These are phyloP conservation scores for Melopsittacus undulatus DNA, from an alignment of 2,797 vertebrate genomes.

Conservation along the genomic window DNA sequence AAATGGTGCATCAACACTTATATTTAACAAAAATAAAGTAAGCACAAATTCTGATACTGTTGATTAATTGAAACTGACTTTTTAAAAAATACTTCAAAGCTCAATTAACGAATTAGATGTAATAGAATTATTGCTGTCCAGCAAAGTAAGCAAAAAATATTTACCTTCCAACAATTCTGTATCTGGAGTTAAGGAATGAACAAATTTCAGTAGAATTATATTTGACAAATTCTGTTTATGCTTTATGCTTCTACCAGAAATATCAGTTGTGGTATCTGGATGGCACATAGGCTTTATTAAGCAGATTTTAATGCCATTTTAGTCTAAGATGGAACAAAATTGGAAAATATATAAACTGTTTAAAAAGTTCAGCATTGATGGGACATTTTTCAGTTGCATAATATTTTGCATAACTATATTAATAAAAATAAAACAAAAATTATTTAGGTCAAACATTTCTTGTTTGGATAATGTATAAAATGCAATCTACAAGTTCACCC, in stretches of 20 bases:
- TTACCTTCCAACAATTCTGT: background rate
- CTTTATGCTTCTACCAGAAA: background rate
- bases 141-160: background rate
- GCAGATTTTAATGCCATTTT: background rate
- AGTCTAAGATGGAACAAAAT: background rate
- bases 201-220: background rate
- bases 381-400: background rate
- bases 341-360: background rate
- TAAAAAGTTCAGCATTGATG: background rate
- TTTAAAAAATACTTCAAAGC: background rate
- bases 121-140: background rate
- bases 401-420: conserved; percentile 1
- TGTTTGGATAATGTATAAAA: background rate
- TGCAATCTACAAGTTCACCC: background rate
- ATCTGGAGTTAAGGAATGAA: background rate
- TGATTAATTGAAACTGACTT: background rate
- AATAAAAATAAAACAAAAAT: background rate
- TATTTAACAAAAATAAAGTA: background rate
- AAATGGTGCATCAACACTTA: background rate
- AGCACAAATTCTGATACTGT: background rate
- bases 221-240: background rate
- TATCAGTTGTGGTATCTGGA: background rate
- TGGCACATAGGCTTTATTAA: background rate
- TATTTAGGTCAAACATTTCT: background rate
- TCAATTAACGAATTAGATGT: background rate